Evolutionary conservation across 92 coral and sea anemone species (phyloP).

Genomic region (Epizoanthus ramosus): DNA sequence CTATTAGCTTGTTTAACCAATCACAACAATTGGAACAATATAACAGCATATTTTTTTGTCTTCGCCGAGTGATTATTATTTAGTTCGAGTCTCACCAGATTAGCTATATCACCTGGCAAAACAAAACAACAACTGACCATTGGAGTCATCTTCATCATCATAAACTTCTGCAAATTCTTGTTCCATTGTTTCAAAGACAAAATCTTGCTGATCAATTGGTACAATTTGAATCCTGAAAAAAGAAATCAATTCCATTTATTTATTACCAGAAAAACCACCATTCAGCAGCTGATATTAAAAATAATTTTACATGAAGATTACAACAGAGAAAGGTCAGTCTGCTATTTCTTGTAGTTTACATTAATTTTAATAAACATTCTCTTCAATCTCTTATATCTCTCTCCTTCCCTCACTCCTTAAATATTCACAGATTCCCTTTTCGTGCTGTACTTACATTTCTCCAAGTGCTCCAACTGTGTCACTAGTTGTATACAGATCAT

Average conservation of each 20-base stretch:
- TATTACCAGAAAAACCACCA: not conserved
- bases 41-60: too few relatives aligned
- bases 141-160: constrained; percentile 99
- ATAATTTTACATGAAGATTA: too few relatives aligned
- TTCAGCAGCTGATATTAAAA: too few relatives aligned
- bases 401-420: too few relatives aligned
- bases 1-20: too few relatives aligned
- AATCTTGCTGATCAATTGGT: constrained; percentile 71
- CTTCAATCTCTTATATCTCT: not conserved
- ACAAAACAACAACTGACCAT: constrained; percentile 60
- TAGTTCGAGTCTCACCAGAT: not conserved
- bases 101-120: not conserved
- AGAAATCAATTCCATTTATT: not conserved
- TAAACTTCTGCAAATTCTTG: constrained; percentile 81
- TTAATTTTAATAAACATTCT: too few relatives aligned
- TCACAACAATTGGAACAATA: too few relatives aligned
- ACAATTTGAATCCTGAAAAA: constrained; percentile 80
- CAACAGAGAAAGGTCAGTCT: too few relatives aligned
- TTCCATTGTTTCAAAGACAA: constrained; percentile 69
- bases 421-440: too few relatives aligned
- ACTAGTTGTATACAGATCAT: constrained; percentile 86
- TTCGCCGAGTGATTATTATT: too few relatives aligned
- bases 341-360: too few relatives aligned
- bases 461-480: constrained; percentile 74
- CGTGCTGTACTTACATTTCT: constrained; percentile 69